Evolutionary conservation across 2,888 invertebrate species (phyloP), one percentile per base, ranked within the genome.

Genomic region (Pyralis farinalis): DNA sequence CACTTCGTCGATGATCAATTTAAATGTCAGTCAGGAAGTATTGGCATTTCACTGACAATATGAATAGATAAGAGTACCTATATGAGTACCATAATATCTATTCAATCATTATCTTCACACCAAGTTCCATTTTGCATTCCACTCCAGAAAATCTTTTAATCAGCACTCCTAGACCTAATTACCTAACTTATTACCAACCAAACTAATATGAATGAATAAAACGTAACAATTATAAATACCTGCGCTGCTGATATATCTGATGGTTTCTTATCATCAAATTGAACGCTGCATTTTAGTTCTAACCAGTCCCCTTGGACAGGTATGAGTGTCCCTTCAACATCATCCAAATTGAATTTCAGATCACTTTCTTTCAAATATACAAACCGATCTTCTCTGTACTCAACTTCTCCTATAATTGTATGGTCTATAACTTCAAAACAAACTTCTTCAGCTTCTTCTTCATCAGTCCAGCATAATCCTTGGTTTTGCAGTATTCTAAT

Each of bases 251-350:
- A 64, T 43, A 91, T 84, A 32, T 85, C 77, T 44, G 71, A 74
- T n/a, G 81, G 68, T n/a, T 85, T 84, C 6, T 84, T 64, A 47
- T 91, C 90, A 69, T 94, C 89, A 37, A 92, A 73, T 63, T 93
- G 92, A 7, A 93, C 90, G 48, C 91, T 86, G 36, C 92, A 92
- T 44, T 90, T 90, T 28, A 95, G 59, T 63, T 91, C 90, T 11
- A 95, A 60, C 88, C 93, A 93, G 69, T 95, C 95, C 1, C 95
- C 95, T 47, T 90, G 79, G 10, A 92, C 73, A 1, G 95, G 95
- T 29, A 94, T 70, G 68, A 95, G 93, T 37, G 91, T 91, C 1
- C 92, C 90, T 49, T 85, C 75, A 0, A 94, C 89, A 34, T 87
- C 71, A 62, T 95, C 92, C 35, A 95, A 76, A 61, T 91, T 88